These are phyloP conservation scores for Physeter macrocephalus DNA, from an alignment of 2,113 vertebrate species.

Conservation along the genomic window DNA sequence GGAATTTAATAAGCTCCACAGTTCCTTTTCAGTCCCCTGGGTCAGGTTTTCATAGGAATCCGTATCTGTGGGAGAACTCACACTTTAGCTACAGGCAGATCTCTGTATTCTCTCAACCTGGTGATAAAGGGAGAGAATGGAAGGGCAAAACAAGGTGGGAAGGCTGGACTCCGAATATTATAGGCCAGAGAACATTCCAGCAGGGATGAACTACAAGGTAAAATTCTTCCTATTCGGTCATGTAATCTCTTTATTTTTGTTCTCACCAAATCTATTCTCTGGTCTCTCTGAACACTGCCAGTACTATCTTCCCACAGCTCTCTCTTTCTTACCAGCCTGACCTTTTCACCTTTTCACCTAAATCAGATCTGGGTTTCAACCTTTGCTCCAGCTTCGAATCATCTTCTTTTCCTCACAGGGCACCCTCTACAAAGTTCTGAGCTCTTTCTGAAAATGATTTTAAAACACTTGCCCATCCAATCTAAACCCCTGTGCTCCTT, in stretches of 20 bases:
- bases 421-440: slow-evolving; percentile 32
- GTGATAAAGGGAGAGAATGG: slow-evolving; percentile 18
- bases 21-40: slow-evolving; percentile 20
- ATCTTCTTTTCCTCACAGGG: neutral
- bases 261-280: slow-evolving; percentile 22
- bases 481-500: neutral
- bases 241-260: neutral
- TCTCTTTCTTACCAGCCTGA: slow-evolving; percentile 13
- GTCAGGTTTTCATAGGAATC: slow-evolving; percentile 18
- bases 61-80: slow-evolving; percentile 28
- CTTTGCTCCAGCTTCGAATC: slow-evolving; percentile 40
- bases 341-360: slow-evolving; percentile 33
- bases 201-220: neutral
- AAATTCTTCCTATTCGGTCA: slow-evolving; percentile 1
- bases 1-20: slow-evolving; percentile 36
- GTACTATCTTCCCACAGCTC: neutral
- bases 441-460: neutral
- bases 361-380: slow-evolving; percentile 41
- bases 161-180: neutral
- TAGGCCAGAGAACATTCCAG: slow-evolving; percentile 11
- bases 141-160: slow-evolving; percentile 34
- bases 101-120: slow-evolving; percentile 36
- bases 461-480: neutral
- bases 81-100: slow-evolving; percentile 41
- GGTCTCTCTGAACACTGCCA: slow-evolving; percentile 36